Base-by-base conservation (phyloP, 1,140 invertebrate species). In the Drosophila pseudoananassae region DNA sequence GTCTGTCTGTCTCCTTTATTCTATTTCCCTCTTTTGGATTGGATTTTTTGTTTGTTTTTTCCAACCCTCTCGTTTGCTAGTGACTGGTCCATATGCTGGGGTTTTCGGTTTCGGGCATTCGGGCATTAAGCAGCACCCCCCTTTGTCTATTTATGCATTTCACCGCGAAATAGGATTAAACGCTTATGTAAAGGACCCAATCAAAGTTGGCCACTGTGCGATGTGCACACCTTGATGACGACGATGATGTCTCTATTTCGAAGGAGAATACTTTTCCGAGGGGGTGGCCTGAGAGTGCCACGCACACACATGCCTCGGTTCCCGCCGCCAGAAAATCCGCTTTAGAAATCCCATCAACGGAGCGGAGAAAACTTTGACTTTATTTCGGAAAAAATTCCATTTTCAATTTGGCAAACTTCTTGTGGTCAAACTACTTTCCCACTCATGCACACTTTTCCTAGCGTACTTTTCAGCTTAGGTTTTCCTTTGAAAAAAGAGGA, bases 141-240 rank as follows among this genome's bases (percentile, higher is more conserved):
- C 82, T 87, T 87, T 87, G 82, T 87, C 82, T 85, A 90, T 87
- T 90, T 87, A 90, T 90, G 87, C 88, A 90, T 78, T 87, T 90
- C 66, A 90, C 88, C 88, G 82, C 88, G 88, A 90, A 90, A 90
- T 90, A 90, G 88, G 88, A 90, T 90, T 90, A 90, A 90, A 77
- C 82, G 72, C 82, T 90, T 90, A 90, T 87, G 82, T 87, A 87
- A 82, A 83, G 81, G 77, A 90, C 88, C 87, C 88, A 90, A 87
- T 90, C 87, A 90, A 80, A 87, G 76, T 90, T 79, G 66, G 82
- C 76, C 71, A 73, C 50, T 58, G 61, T 31, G 73, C 72, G 54
- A n/a, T 56, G 61, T 46, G 60, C 81, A 87, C 82, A 85, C 82
- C 81, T 85, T 87, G 68, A 49, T 78, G 74, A 66, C 77, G 69